A percentile compares a stretch with the other conserved stretches of the same genome.
phyloP scores from a whole-genome alignment of 2,888 invertebrate species.

The Xestia rhomboidea region DNA sequence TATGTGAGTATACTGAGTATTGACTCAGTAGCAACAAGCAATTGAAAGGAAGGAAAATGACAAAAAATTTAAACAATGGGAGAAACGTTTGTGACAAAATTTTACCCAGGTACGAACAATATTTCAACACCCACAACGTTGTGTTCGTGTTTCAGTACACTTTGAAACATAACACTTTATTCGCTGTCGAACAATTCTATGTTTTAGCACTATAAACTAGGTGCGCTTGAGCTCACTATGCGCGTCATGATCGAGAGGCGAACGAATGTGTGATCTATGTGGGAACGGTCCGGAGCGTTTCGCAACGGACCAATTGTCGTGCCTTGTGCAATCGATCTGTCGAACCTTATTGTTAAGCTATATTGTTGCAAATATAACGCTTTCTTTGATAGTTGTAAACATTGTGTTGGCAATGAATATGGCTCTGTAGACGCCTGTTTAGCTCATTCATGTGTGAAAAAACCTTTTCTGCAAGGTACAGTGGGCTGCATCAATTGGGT shows the following conservation, averaged over 20 bases:
- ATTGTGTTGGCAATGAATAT: background rate
- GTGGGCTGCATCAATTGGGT: no score
- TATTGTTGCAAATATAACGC: slow-evolving; percentile 49
- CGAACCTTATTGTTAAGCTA: slow-evolving; percentile 69
- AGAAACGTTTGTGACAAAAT: background rate
- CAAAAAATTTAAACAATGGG: background rate
- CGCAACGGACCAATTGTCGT: slow-evolving; percentile 79
- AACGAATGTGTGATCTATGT: slow-evolving; percentile 79
- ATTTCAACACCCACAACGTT: slow-evolving; percentile 24
- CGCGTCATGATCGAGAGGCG: slow-evolving; percentile 71
- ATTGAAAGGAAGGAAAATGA: background rate
- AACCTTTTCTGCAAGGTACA: background rate
- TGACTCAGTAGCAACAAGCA: background rate
- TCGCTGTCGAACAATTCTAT: slow-evolving; percentile 30
- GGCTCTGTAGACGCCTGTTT: background rate
- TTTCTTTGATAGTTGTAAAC: slow-evolving; percentile 42
- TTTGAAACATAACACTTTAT: slow-evolving; percentile 41
- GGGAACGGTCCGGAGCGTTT: slow-evolving; percentile 75
- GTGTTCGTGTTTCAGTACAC: slow-evolving; percentile 28
- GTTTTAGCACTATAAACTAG: slow-evolving; percentile 47
- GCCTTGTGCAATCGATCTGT: slow-evolving; percentile 76
- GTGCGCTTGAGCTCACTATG: slow-evolving; percentile 57
- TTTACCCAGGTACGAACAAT: background rate
- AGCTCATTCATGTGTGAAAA: background rate
- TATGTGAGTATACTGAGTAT: background rate